Evolutionary conservation across 2,797 vertebrate species (phyloP).

Genomic region (Acanthopagrus latus): DNA sequence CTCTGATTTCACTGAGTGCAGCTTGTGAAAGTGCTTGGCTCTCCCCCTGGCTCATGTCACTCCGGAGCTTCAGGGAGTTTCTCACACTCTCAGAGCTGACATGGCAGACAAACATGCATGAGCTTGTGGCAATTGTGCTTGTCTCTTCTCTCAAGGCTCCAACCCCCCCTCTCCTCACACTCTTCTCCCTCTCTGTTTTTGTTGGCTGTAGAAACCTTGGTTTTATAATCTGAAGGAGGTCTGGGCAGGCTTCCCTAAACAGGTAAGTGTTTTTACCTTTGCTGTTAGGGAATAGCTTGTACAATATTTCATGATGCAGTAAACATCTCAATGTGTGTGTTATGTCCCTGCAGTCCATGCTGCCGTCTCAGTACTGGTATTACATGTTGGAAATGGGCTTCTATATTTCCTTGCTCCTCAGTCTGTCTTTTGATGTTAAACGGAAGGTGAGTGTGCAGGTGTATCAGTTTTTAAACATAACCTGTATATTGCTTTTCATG

Average conservation of each 20-base stretch:
- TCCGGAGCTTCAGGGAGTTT: constrained; percentile 25
- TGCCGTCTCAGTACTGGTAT: constrained; percentile 95
- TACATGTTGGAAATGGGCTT: constrained; percentile 93
- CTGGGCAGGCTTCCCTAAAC: constrained; percentile 93
- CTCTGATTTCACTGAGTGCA: neutral
- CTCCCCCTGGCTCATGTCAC: neutral
- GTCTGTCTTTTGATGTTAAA: constrained; percentile 89
- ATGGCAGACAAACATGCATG: constrained; percentile 13
- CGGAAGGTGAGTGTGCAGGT: constrained; percentile 87
- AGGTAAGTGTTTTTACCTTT: constrained; percentile 77
- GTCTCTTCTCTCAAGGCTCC: neutral
- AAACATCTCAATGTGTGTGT: constrained; percentile 17
- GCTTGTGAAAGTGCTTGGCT: neutral
- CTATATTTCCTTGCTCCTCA: constrained; percentile 93
- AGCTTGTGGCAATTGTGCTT: constrained; percentile 2
- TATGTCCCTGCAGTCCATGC: constrained; percentile 84
- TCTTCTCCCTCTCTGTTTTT: constrained; percentile 26
- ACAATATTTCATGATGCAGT: neutral
- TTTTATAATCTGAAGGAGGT: constrained; percentile 91
- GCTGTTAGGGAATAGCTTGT: neutral
- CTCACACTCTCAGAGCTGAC: constrained; percentile 20
- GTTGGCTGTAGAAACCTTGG: constrained; percentile 93
- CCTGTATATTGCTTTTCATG: neutral
- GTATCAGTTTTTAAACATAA: constrained; percentile 4
- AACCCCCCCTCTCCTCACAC: neutral